Conservation (phyloP, 2,888 invertebrate genomes). For the Pyrgus malvae region DNA sequence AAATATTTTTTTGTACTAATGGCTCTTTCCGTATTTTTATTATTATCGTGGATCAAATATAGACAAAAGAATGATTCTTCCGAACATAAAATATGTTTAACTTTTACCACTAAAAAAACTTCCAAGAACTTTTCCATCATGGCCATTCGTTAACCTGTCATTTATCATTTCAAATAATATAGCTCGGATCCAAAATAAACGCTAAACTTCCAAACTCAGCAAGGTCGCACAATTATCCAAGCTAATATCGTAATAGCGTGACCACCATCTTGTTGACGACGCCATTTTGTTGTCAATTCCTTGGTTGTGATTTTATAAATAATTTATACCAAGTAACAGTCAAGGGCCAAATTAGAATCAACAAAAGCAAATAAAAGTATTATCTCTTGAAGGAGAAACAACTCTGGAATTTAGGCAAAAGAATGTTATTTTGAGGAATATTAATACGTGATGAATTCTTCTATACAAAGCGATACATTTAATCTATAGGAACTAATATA, state of each 20-base stretch:
- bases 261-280: neutral
- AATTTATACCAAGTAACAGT: no score
- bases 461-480: no score
- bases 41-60: no score
- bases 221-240: slow-evolving; percentile 2
- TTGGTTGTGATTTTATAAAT: neutral
- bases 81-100: neutral
- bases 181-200: neutral
- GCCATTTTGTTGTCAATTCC: neutral
- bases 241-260: neutral
- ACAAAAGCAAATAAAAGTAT: no score
- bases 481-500: no score
- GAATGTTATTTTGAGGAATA: no score
- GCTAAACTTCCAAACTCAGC: neutral
- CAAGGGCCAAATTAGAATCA: neutral
- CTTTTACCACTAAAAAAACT: neutral
- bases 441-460: no score
- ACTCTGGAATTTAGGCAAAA: no score
- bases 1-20: no score
- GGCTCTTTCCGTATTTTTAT: no score
- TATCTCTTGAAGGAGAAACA: no score
- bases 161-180: slow-evolving; percentile 2
- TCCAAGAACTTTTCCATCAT: neutral
- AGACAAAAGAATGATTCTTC: no score
- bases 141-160: neutral